A percentile compares a stretch with the other conserved stretches of the same genome.
These are phyloP conservation scores for Selenia dentaria DNA, from an alignment of 2,888 invertebrate genomes.

Conservation along the genomic window DNA sequence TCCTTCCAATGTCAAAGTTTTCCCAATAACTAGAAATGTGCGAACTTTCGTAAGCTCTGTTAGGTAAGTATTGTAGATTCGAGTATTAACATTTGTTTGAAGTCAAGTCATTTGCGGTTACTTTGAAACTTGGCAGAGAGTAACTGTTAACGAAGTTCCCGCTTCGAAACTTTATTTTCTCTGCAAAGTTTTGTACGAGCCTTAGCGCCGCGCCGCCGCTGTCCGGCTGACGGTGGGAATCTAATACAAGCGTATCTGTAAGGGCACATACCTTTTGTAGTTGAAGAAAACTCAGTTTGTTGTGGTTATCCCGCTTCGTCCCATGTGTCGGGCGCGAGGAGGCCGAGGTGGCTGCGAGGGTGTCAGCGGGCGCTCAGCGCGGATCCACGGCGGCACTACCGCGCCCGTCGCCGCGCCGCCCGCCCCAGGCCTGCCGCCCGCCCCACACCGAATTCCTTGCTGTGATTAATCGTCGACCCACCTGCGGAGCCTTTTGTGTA, in stretches of 20 bases:
- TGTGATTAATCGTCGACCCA: slow-evolving; percentile 79
- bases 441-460: slow-evolving; percentile 61
- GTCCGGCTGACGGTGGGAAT: background rate
- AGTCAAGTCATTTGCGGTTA: slow-evolving; percentile 24
- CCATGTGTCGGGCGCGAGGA: slow-evolving; percentile 31
- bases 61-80: background rate
- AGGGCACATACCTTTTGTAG: slow-evolving; percentile 29
- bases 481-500: slow-evolving; percentile 80
- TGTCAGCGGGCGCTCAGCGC: slow-evolving; percentile 66
- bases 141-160: slow-evolving; percentile 18
- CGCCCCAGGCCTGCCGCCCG: slow-evolving; percentile 45
- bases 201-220: slow-evolving; percentile 3
- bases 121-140: slow-evolving; percentile 16
- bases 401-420: slow-evolving; percentile 58
- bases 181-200: slow-evolving; percentile 12
- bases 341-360: slow-evolving; percentile 43
- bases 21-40: slow-evolving; percentile 12
- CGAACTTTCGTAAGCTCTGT: background rate
- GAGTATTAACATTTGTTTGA: slow-evolving; percentile 11
- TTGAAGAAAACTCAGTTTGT: slow-evolving; percentile 27
- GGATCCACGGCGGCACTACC: slow-evolving; percentile 74
- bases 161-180: slow-evolving; percentile 27
- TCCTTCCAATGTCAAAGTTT: slow-evolving; percentile 46
- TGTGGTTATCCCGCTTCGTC: slow-evolving; percentile 33
- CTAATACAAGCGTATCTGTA: slow-evolving; percentile 16